A percentile compares a stretch with the other conserved stretches of the same genome.
Conservation (phyloP, 92 coral and sea anemone species). For the Palythoa caribaeorum region DNA sequence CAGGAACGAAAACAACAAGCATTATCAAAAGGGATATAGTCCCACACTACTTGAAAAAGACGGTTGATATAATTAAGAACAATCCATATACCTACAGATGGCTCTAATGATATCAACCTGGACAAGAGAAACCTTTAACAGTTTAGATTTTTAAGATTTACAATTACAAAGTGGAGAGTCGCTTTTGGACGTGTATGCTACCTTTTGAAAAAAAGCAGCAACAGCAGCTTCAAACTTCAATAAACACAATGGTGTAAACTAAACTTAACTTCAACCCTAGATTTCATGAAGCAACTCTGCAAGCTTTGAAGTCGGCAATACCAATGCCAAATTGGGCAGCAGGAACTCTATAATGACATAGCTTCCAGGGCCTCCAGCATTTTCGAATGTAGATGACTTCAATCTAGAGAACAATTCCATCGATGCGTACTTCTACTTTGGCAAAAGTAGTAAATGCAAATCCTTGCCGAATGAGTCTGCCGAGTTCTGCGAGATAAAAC, state of each 20-base stretch:
- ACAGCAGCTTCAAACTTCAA: slow-evolving; percentile 54
- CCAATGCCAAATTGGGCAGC: slow-evolving; percentile 44
- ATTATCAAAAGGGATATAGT: slow-evolving; percentile 55
- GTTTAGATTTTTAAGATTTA: slow-evolving; percentile 13
- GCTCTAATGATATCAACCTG: slow-evolving; percentile 56
- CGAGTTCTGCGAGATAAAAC: slow-evolving; percentile 40
- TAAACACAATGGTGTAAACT: slow-evolving; percentile 36
- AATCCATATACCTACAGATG: slow-evolving; percentile 46
- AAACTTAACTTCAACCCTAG: background rate
- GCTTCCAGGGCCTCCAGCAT: slow-evolving; percentile 60
- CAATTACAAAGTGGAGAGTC: slow-evolving; percentile 49
- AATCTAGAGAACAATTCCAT: slow-evolving; percentile 19
- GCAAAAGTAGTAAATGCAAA: slow-evolving; percentile 49
- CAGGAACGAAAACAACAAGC: slow-evolving; percentile 63
- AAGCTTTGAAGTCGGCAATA: slow-evolving; percentile 61
- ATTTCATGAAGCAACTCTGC: slow-evolving; percentile 54
- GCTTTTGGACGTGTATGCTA: slow-evolving; percentile 55
- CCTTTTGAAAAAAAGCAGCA: slow-evolving; percentile 42
- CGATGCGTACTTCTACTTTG: slow-evolving; percentile 43
- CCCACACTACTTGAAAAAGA: slow-evolving; percentile 42
- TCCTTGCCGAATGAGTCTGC: background rate
- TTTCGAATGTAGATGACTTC: slow-evolving; percentile 41
- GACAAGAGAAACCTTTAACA: slow-evolving; percentile 44
- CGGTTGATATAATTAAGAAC: slow-evolving; percentile 23
- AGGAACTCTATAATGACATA: slow-evolving; percentile 66